These are phyloP conservation scores for Piscicola geometra DNA, from an alignment of 2,888 invertebrate species.

Conservation along the genomic window DNA sequence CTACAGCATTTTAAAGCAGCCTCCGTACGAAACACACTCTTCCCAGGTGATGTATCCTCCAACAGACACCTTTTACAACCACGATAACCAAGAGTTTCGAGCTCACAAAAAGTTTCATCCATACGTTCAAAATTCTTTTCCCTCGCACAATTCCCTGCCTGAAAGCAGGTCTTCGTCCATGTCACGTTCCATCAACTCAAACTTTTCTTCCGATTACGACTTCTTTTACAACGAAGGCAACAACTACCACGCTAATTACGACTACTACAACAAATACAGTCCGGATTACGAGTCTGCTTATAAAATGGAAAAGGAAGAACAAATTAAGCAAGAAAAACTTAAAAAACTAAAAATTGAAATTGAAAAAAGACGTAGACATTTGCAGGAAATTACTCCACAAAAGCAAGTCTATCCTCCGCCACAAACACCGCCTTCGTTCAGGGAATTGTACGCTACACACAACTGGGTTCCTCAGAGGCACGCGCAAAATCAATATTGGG, in stretches of 20 bases:
- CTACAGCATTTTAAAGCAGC: neutral
- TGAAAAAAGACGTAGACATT: slow-evolving; percentile 61
- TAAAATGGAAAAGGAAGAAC: slow-evolving; percentile 60
- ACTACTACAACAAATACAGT: slow-evolving; percentile 25
- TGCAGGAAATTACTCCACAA: slow-evolving; percentile 61
- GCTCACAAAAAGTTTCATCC: neutral
- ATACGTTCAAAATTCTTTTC: neutral
- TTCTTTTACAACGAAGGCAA: slow-evolving; percentile 17
- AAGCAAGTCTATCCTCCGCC: slow-evolving; percentile 58
- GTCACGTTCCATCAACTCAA: slow-evolving; percentile 29
- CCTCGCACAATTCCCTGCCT: slow-evolving; percentile 24
- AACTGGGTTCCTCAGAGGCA: neutral
- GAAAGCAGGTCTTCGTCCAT: slow-evolving; percentile 28
- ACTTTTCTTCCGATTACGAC: slow-evolving; percentile 6
- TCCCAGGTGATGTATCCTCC: slow-evolving; percentile 29
- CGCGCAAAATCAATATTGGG: neutral
- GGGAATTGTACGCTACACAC: slow-evolving; percentile 12
- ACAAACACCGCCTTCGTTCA: slow-evolving; percentile 37
- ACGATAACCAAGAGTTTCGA: slow-evolving; percentile 3
- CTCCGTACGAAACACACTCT: slow-evolving; percentile 4
- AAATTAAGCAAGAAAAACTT: slow-evolving; percentile 62
- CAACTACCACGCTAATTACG: slow-evolving; percentile 28
- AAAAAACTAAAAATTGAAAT: slow-evolving; percentile 63
- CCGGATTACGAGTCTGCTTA: slow-evolving; percentile 57
- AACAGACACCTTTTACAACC: neutral